Evolutionary conservation across 1,140 invertebrate species (phyloP).

Genomic region (Drosophila pandora): DNA sequence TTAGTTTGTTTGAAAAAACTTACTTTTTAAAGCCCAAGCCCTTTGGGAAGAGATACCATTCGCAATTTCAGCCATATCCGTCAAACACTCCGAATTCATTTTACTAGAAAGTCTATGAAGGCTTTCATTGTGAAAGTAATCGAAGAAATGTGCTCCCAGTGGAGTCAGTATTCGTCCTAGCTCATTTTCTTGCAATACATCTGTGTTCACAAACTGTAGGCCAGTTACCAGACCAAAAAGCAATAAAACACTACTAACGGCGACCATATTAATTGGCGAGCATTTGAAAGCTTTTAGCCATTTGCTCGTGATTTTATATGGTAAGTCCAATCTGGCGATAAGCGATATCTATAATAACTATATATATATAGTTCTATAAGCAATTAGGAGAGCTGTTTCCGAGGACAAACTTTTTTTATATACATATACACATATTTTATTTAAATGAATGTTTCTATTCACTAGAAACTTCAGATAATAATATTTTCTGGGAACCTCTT

Average conservation of each 20-base stretch:
- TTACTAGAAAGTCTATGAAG: neutral
- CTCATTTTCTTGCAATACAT: neutral
- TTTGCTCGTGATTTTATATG: neutral
- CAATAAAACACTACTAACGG: neutral
- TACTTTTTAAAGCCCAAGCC: constrained; percentile 18
- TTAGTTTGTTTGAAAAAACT: neutral
- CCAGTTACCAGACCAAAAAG: neutral
- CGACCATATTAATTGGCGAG: neutral
- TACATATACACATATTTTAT: neutral
- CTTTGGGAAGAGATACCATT: neutral
- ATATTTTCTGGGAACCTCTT: neutral
- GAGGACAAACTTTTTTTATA: neutral
- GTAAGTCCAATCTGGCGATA: constrained; percentile 1
- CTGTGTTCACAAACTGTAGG: neutral
- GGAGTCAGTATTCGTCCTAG: neutral
- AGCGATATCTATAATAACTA: neutral
- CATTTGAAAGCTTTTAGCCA: neutral
- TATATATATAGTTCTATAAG: neutral
- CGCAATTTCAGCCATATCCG: neutral
- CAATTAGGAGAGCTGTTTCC: neutral
- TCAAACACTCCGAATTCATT: neutral
- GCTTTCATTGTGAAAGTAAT: neutral
- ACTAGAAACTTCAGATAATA: neutral
- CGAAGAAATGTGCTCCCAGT: neutral
- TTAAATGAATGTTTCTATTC: neutral